phyloP scores from a whole-genome alignment of 1,140 invertebrate species.

The Pseudomyrmex cubaensis region DNA sequence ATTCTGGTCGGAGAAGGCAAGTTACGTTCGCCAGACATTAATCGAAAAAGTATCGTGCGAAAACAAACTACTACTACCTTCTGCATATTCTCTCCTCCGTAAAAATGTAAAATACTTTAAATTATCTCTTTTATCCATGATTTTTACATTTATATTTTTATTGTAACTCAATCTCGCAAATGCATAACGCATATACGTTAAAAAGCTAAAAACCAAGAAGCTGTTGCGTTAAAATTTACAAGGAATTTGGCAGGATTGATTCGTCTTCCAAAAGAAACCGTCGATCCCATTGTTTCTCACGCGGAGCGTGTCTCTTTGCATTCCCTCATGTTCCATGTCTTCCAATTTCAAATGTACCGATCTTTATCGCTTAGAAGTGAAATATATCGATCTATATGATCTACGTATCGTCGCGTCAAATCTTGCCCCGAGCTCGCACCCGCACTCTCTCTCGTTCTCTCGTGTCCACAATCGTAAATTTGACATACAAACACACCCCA shows the following conservation, averaged over 20 bases:
- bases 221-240: constrained; percentile 28
- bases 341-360: constrained; percentile 70
- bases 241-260: constrained; percentile 33
- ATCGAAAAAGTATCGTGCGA: no score
- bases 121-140: no score
- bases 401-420: constrained; percentile 32
- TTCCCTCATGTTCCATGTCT: constrained; percentile 61
- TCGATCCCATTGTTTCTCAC: constrained; percentile 38
- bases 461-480: constrained; percentile 50
- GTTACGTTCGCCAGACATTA: no score
- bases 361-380: constrained; percentile 18
- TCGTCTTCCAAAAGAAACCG: constrained; percentile 60
- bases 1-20: no score
- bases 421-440: constrained; percentile 71
- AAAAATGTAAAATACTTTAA: no score
- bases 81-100: no score
- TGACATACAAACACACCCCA: neutral
- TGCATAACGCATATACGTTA: no score
- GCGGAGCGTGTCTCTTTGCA: constrained; percentile 54
- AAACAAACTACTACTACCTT: no score
- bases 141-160: no score
- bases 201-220: no score
- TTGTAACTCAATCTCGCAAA: neutral
- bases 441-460: constrained; percentile 67
- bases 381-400: no score